Evolutionary conservation across 2,797 vertebrate species (phyloP).

Genomic region (Stomatorhinus walkeri): DNA sequence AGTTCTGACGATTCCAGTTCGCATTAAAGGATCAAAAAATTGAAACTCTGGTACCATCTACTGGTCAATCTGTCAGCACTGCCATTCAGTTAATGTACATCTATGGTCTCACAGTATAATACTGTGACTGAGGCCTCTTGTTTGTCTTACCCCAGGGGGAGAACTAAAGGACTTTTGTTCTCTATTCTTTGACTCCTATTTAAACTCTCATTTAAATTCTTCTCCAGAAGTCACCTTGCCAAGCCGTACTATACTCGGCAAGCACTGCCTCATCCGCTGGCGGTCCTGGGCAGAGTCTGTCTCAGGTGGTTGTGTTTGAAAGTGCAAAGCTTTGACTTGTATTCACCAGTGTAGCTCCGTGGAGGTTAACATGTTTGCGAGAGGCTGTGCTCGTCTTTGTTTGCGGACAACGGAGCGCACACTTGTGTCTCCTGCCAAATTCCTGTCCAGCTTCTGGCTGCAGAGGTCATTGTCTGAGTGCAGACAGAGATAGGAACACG

Average conservation of each 20-base stretch:
- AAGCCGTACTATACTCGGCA: not conserved
- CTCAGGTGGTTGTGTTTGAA: not conserved
- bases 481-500: not conserved
- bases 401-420: not conserved
- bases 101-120: not conserved
- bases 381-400: not conserved
- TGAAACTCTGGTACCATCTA: constrained; percentile 5
- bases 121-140: not conserved
- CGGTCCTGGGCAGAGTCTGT: not conserved
- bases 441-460: not conserved
- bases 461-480: not conserved
- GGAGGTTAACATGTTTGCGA: not conserved
- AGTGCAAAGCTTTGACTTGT: not conserved
- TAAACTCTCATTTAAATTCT: not conserved
- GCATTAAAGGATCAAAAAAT: not conserved
- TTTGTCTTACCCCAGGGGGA: not conserved
- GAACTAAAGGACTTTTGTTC: not conserved
- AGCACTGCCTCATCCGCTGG: not conserved
- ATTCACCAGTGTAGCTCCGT: not conserved
- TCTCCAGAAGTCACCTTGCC: constrained; percentile 1
- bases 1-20: not conserved
- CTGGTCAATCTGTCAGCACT: not conserved
- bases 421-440: not conserved
- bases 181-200: not conserved
- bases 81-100: not conserved